Evolutionary conservation across 2,888 invertebrate genomes (phyloP), one percentile per base, ranked within the genome.

Genomic region (Tachina fera): DNA sequence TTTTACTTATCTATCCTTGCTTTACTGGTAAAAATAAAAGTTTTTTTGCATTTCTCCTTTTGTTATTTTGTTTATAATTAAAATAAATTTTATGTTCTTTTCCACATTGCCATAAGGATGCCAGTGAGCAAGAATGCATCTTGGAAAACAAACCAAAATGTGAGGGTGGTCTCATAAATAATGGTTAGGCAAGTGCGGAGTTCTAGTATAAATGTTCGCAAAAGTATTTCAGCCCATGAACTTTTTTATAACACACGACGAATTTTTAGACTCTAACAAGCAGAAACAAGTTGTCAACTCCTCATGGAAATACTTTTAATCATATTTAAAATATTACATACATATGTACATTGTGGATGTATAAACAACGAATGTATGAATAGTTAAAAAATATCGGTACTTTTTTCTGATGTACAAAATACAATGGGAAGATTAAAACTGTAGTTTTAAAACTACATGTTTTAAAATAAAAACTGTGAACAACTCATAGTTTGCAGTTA

Each of bases 51-150:
- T 11, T 31, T 70, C 14, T 75, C 81, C 63, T 81, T 81, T 80
- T 72, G 70, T 83, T 68, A 78, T 83, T 87, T 82, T 81, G 84
- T 83, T 87, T 87, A 84, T 86, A 87, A 88, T 87, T 87, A 86
- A 86, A 88, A 88, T 87, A 88, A 88, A 86, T 88, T 86, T 83
- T 78, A 83, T 83, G 80, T 87, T 68, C 68, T 80, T 71, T 76
- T 76, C 74, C 56, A 58, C 65, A 83, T 58, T 74, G 79, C 85
- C 82, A 56, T 86, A 86, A 78, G 11, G 60, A 86, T 81, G 77
- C 65, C 65, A 72, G 77, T 71, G 49, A 49, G 65, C 56, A 60
- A 10, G n/a, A 78, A 71, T 78, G 75, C 67, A 83, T 86, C 83
- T 83, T 83, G 47, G 39, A 31, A 80, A 72, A 47, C 49, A 61